Percentiles rank a stretch among this genome's conserved stretches.
phyloP scores from a whole-genome alignment of 2,113 vertebrate species.

The Monopterus albus region DNA sequence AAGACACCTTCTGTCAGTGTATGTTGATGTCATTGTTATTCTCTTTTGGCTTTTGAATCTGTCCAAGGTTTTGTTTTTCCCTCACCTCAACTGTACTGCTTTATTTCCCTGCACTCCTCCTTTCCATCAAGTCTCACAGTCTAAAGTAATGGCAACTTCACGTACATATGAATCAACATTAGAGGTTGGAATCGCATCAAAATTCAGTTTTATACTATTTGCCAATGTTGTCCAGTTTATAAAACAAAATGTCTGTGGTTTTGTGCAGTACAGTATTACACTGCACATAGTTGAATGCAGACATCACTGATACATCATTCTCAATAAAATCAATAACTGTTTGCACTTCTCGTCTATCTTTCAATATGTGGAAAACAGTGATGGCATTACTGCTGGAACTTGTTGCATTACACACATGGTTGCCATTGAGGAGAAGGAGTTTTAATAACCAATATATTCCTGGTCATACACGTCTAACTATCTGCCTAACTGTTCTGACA shows the following conservation, averaged over 20 bases:
- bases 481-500: constrained; percentile 5
- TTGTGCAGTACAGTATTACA: neutral
- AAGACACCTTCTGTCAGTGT: neutral
- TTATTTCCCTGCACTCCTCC: neutral
- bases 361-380: neutral
- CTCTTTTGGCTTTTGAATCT: neutral
- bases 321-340: neutral
- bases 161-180: constrained; percentile 2
- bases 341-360: neutral
- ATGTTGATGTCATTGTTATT: neutral
- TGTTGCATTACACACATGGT: constrained; percentile 22
- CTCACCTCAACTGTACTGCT: neutral
- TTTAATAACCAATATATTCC: constrained; percentile 3
- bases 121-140: neutral
- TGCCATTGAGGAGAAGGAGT: constrained; percentile 2
- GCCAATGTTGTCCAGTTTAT: neutral
- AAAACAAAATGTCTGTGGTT: neutral
- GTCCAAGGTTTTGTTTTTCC: too few relatives aligned
- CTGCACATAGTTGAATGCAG: constrained; percentile 4
- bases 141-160: constrained; percentile 11
- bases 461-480: neutral
- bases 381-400: neutral
- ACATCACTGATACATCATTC: constrained; percentile 17
- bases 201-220: neutral
- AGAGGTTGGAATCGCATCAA: neutral